Conservation (phyloP, 1,140 invertebrate genomes). For the Coenobita brevimanus region DNA sequence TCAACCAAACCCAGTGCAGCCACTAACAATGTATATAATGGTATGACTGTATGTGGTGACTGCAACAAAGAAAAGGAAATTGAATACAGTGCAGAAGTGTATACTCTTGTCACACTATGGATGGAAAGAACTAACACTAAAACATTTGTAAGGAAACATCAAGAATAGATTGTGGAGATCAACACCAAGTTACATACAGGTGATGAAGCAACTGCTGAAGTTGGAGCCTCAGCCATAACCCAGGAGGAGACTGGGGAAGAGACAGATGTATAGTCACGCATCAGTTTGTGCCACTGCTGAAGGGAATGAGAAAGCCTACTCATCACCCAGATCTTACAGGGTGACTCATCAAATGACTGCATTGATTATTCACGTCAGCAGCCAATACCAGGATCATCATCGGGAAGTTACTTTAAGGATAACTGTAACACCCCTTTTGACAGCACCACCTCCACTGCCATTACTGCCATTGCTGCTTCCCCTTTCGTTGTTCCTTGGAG, state of each 20-base stretch:
- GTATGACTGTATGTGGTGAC: slow-evolving; percentile 13
- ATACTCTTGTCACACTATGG: slow-evolving; percentile 30
- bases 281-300: not conserved
- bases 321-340: not conserved
- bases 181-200: slow-evolving; percentile 24
- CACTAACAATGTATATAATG: slow-evolving; percentile 14
- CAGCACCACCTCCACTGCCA: no score
- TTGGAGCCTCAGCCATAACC: not conserved
- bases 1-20: not conserved
- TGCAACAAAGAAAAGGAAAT: not conserved
- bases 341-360: slow-evolving; percentile 12
- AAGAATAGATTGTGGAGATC: slow-evolving; percentile 30
- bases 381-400: no score
- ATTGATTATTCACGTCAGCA: not conserved
- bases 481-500: no score
- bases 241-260: not conserved
- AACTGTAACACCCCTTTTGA: no score
- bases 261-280: not conserved
- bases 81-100: slow-evolving; percentile 38
- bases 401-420: no score
- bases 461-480: no score
- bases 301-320: not conserved
- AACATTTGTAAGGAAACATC: slow-evolving; percentile 28
- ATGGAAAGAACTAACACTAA: slow-evolving; percentile 34
- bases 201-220: no score